Percentiles rank a stretch among this genome's conserved stretches.
phyloP scores from a whole-genome alignment of 2,888 invertebrate species.

The Gerris lacustris region DNA sequence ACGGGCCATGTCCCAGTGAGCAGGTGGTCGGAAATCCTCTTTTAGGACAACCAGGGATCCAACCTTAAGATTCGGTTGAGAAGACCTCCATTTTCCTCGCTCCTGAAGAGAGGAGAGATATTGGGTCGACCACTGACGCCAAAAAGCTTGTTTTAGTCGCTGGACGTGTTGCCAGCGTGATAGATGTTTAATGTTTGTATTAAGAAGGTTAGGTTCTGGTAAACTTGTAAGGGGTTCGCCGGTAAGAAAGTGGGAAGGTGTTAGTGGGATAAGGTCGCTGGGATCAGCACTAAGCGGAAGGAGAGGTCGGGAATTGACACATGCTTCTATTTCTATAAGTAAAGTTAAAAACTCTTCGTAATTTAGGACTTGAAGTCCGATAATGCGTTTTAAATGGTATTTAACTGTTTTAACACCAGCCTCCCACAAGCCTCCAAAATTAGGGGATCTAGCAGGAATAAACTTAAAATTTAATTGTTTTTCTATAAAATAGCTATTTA shows the following conservation, averaged over 20 bases:
- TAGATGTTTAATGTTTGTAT: constrained; percentile 9
- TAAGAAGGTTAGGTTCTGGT: constrained; percentile 4
- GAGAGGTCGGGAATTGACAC: constrained; percentile 13
- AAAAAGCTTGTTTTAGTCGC: too few species aligned
- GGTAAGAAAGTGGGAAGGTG: constrained; percentile 15
- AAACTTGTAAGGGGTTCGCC: constrained; percentile 10
- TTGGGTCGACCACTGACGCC: constrained; percentile 6
- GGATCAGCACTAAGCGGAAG: constrained; percentile 1
- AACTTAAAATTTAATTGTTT: constrained; percentile 10
- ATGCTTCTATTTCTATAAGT: too few species aligned
- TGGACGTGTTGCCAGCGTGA: background rate
- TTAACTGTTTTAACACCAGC: too few species aligned
- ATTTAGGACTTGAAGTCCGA: background rate
- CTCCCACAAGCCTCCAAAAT: constrained; percentile 6
- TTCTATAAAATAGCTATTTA: background rate
- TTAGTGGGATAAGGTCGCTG: constrained; percentile 6
- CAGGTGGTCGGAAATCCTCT: constrained; percentile 2
- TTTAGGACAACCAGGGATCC: constrained; percentile 4
- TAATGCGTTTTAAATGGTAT: too few species aligned
- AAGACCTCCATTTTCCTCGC: constrained; percentile 4
- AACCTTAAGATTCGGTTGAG: background rate
- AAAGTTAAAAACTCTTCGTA: background rate
- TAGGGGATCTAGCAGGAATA: constrained; percentile 13
- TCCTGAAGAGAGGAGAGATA: constrained; percentile 6
- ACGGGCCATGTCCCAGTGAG: background rate